phyloP scores from a whole-genome alignment of 2,888 invertebrate genomes.

The Lithophane leautieri region DNA sequence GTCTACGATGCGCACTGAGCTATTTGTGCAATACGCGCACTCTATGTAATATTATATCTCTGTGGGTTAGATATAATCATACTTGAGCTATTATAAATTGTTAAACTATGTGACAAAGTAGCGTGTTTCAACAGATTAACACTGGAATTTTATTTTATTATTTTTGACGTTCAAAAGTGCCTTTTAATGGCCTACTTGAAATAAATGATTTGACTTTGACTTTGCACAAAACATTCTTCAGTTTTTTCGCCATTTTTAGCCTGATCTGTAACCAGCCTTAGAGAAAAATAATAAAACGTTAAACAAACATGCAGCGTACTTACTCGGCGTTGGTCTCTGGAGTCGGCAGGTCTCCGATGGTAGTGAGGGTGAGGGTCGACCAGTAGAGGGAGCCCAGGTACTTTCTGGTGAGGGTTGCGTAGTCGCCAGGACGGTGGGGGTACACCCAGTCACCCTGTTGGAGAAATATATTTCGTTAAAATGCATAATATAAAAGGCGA shows the following conservation, averaged over 20 bases:
- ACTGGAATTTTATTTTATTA: background rate
- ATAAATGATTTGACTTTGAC: background rate
- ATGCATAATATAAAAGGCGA: too few species aligned
- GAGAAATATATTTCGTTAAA: too few species aligned
- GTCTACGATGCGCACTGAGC: too few species aligned
- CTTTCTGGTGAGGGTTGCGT: slow-evolving; percentile 96
- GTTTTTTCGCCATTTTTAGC: background rate
- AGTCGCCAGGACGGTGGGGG: slow-evolving; percentile 96
- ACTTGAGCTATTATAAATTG: background rate
- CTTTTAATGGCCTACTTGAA: background rate
- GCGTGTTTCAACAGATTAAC: too few species aligned
- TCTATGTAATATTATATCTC: too few species aligned
- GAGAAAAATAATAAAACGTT: background rate
- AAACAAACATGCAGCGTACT: slow-evolving; percentile 87
- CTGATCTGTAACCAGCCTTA: background rate
- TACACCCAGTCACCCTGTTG: slow-evolving; percentile 96
- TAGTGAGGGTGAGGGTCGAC: slow-evolving; percentile 98
- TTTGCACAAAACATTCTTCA: background rate
- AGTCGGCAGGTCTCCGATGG: slow-evolving; percentile 98
- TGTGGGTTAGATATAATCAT: background rate
- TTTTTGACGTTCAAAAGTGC: background rate
- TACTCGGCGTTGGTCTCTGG: slow-evolving; percentile 99
- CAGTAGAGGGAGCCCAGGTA: slow-evolving; percentile 98
- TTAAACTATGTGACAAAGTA: background rate
- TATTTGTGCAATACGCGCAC: too few species aligned